Conservation (phyloP, 2,797 vertebrate species). For the Sciurus carolinensis region DNA sequence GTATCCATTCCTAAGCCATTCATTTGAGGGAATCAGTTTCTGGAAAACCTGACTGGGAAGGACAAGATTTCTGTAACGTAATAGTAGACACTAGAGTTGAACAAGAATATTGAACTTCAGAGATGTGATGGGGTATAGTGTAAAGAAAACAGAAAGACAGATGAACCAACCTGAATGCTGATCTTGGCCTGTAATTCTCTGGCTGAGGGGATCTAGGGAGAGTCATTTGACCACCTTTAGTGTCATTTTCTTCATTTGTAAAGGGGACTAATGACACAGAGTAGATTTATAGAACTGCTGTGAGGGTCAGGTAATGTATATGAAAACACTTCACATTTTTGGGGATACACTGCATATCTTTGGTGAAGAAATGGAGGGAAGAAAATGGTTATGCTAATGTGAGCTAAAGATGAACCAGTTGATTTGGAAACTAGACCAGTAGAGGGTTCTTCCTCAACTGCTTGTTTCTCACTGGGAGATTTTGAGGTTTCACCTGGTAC, state of each 20-base stretch:
- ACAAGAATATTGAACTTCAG: not conserved
- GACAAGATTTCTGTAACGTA: not conserved
- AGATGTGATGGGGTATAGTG: not conserved
- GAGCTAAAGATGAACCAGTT: not conserved
- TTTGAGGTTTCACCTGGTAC: not conserved
- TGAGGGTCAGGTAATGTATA: not conserved
- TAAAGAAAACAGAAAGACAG: conserved; percentile 53
- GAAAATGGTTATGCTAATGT: not conserved
- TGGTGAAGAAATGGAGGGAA: conserved; percentile 20
- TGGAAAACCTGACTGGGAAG: not conserved
- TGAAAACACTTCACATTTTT: not conserved
- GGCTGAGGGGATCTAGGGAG: not conserved
- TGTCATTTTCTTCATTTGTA: not conserved
- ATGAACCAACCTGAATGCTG: not conserved
- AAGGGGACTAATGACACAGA: not conserved
- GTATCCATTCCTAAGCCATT: not conserved
- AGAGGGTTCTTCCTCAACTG: not conserved
- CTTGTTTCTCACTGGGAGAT: not conserved
- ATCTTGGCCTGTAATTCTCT: not conserved
- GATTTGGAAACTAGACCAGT: conserved; percentile 1
- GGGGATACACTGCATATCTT: not conserved
- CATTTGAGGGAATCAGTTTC: conserved; percentile 21
- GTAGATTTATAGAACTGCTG: not conserved
- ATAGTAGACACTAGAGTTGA: not conserved
- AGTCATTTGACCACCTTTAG: not conserved